Percentiles rank a stretch among this genome's conserved stretches.
These are phyloP conservation scores for Cheirogaleus medius DNA, from an alignment of 2,113 vertebrate genomes.

Conservation along the genomic window DNA sequence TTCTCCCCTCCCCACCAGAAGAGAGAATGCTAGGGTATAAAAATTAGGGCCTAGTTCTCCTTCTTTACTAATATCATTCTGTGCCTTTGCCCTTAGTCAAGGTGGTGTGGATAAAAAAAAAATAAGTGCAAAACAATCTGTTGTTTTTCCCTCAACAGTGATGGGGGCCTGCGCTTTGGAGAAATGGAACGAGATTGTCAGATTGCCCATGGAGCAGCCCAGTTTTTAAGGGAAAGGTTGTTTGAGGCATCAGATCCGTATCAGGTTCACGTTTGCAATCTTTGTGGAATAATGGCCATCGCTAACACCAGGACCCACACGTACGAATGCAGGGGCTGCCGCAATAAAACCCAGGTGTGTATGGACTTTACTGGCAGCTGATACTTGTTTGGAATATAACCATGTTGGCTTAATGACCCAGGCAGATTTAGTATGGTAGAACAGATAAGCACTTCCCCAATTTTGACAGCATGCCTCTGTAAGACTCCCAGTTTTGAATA, in stretches of 20 bases:
- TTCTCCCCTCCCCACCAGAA: not conserved
- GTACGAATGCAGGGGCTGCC: conserved; percentile 96
- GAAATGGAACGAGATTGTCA: conserved; percentile 99
- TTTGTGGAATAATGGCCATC: conserved; percentile 98
- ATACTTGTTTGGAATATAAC: not conserved
- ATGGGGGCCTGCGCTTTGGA: conserved; percentile 97
- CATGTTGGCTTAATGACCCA: not conserved
- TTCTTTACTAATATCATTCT: not conserved
- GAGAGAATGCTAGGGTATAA: not conserved
- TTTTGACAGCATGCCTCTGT: not conserved
- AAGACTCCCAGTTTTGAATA: too few species aligned
- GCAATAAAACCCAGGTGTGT: conserved; percentile 97
- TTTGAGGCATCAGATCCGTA: conserved; percentile 99
- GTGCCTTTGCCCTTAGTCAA: not conserved
- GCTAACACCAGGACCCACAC: conserved; percentile 98
- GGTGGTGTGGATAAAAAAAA: not conserved
- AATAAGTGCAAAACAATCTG: not conserved
- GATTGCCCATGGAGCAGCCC: conserved; percentile 97
- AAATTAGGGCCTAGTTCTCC: not conserved
- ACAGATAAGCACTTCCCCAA: not conserved
- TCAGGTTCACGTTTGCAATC: conserved; percentile 98
- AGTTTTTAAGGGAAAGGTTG: conserved; percentile 95
- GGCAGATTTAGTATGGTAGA: not conserved
- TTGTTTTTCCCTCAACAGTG: conserved; percentile 82
- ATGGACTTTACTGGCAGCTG: not conserved